phyloP scores from a whole-genome alignment of 1,140 invertebrate genomes.

The Luehdorfia chinensis region DNA sequence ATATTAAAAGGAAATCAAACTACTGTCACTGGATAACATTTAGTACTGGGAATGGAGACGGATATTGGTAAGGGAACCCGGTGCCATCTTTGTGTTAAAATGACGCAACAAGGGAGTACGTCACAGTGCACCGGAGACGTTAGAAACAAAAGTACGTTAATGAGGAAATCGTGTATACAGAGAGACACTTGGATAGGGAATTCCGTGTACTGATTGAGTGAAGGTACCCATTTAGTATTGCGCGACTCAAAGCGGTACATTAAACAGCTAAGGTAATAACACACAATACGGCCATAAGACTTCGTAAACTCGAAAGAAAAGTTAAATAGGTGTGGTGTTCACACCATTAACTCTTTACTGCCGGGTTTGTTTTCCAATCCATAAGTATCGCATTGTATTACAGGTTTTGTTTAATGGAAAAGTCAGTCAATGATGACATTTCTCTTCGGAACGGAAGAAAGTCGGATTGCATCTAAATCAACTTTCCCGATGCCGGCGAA shows the following conservation, averaged over 20 bases:
- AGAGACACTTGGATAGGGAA: slow-evolving; percentile 31
- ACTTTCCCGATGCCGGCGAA: slow-evolving; percentile 5
- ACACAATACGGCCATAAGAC: too few relatives aligned
- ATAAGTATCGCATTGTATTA: slow-evolving; percentile 10
- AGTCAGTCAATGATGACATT: slow-evolving; percentile 5
- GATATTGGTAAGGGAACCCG: background rate
- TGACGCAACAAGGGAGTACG: slow-evolving; percentile 1
- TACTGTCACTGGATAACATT: too few relatives aligned
- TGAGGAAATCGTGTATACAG: slow-evolving; percentile 61
- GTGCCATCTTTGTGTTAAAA: slow-evolving; percentile 3
- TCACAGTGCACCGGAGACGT: slow-evolving; percentile 19
- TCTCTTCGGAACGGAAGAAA: slow-evolving; percentile 10
- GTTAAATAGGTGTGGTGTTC: slow-evolving; percentile 3
- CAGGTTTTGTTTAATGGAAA: slow-evolving; percentile 10
- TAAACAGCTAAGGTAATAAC: slow-evolving; percentile 15
- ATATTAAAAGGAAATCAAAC: too few relatives aligned
- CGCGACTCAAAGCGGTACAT: too few relatives aligned
- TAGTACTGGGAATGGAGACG: too few relatives aligned
- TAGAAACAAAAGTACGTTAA: slow-evolving; percentile 56
- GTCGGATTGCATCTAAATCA: slow-evolving; percentile 11
- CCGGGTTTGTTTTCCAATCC: slow-evolving; percentile 11
- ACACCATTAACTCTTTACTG: slow-evolving; percentile 12
- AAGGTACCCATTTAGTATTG: slow-evolving; percentile 43
- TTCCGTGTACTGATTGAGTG: slow-evolving; percentile 52
- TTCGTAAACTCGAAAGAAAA: slow-evolving; percentile 10